These are phyloP conservation scores for Acipenser transmontanus DNA, from an alignment of 2,797 vertebrate genomes.

Conservation along the genomic window DNA sequence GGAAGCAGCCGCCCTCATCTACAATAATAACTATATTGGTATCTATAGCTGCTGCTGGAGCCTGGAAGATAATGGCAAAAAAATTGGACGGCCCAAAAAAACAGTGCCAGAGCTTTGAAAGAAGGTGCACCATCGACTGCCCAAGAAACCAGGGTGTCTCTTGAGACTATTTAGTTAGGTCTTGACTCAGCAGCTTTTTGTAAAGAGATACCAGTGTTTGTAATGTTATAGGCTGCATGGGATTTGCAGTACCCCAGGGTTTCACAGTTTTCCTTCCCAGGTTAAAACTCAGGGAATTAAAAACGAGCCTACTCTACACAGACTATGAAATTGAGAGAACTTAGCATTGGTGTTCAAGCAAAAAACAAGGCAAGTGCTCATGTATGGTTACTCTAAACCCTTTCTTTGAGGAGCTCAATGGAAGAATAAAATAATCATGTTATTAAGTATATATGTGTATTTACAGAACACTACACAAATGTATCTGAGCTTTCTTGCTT, in stretches of 20 bases:
- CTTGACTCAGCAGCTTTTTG: too few species aligned
- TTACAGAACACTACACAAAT: too few species aligned
- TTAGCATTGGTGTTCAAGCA: neutral
- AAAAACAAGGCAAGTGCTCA: neutral
- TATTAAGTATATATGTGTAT: too few species aligned
- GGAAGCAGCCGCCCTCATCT: constrained; percentile 24
- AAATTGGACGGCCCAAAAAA: constrained; percentile 25
- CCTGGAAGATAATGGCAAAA: constrained; percentile 24
- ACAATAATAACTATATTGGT: constrained; percentile 23
- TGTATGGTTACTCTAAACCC: too few species aligned
- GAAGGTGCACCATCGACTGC: constrained; percentile 2
- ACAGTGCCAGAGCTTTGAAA: constrained; percentile 25
- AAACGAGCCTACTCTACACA: neutral
- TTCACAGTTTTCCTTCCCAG: neutral
- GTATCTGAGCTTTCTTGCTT: too few species aligned
- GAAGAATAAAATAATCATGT: neutral
- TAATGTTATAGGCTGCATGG: neutral
- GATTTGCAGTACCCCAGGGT: neutral
- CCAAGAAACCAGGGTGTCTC: neutral
- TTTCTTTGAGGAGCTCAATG: neutral
- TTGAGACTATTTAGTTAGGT: neutral
- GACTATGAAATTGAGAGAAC: too few species aligned
- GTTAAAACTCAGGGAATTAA: neutral
- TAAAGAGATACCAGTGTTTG: neutral
- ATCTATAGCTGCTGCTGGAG: constrained; percentile 32